Base-by-base conservation (phyloP, 2,797 vertebrate genomes). In the Chromobotia macracanthus region DNA sequence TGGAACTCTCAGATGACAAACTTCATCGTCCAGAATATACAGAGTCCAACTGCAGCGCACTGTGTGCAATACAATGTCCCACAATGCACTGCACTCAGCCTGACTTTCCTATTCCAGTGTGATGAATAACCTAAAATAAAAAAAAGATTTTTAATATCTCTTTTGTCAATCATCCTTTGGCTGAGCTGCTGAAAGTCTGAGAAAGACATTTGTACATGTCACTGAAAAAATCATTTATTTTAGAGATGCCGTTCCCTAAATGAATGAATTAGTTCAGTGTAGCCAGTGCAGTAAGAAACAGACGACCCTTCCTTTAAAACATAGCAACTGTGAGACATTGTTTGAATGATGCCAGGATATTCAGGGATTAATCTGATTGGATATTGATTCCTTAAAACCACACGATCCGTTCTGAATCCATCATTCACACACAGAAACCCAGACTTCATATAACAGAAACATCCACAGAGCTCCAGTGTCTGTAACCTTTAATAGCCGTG, bases 321-420 rank as follows among this genome's bases (percentile, higher is more conserved):
- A 69, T 13, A 12, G 19, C 38, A 25, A 38, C 74, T 79, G 67
- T 77, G 65, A 44, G 41, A 44, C 41, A 87, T 56, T 82, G 86
- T 72, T 88, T 91, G 89, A 91, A 91, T 90, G 83, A 89, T 81
- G 53, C 15, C 44, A 71, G 66, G 56, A 77, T 82, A 58, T 86
- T 63, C 38, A 58, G 44, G 81, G 21, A 41, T 75, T 63, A 75
- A 65, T 79, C 69, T 83, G 48, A 84, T 64, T n/a, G 77, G 75
- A 79, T 81, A 79, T 82, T 84, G 72, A 88, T 86, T 56, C 61
- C 67, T 16, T 75, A 82, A 88, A 87, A 82, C 35, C 79, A 28
- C 75, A 70, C 60, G 60, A 72, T 72, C 38, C 72, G 66, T 82
- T 82, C 12, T 60, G 71, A 51, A 84, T 67, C 75, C 68, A 13